Evolutionary conservation across 2,888 invertebrate species (phyloP), one percentile per base, ranked within the genome.

Genomic region (Diadegma fenestrale): DNA sequence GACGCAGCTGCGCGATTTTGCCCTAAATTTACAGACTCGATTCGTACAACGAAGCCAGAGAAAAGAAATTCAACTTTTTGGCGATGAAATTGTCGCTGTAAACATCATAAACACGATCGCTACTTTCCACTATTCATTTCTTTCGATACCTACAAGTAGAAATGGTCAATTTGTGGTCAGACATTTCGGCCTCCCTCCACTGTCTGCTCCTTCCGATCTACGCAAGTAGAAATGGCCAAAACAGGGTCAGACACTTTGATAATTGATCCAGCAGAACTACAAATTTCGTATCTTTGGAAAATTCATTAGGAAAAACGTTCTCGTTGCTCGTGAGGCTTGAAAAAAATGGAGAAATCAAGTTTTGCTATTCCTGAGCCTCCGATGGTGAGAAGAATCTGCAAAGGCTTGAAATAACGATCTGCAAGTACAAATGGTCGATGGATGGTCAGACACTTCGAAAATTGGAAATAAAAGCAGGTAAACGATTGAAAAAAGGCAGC

Each of bases 1-100:
- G 83, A 63, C 69, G 80, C 19, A 26, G 61, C 71, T 79, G 58
- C 26, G 26, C 26, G 10, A 26, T 37, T 37, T 7, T 37, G 2
- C 6, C 37, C 37, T 37, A 37, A 37, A 37, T 37, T 37, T 37
- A 37, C 37, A 37, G 37, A 37, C 37, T 37, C 37, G 7, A 37
- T 37, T 37, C 37, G 37, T 37, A 37, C 37, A 7, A 37, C 7
- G 7, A 37, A 37, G 6, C 37, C 17, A 17, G 45, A 5, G n/a
- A 45, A 17, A 17, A 45, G 17, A 45, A 45, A 14, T 45, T n/a
- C 10, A 48, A n/a, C n/a, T 37, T 37, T 37, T 5, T 7, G n/a
- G 19, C 0, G 48, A 48, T 7, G 7, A 19, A 7, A 51, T 51
- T 19, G 51, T n/a, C 8, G n/a, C 19, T 51, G 8, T 1, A 51